Percentiles rank a stretch among this genome's conserved stretches.
These are phyloP conservation scores for Mola mola DNA, from an alignment of 2,113 vertebrate species.

Conservation along the genomic window DNA sequence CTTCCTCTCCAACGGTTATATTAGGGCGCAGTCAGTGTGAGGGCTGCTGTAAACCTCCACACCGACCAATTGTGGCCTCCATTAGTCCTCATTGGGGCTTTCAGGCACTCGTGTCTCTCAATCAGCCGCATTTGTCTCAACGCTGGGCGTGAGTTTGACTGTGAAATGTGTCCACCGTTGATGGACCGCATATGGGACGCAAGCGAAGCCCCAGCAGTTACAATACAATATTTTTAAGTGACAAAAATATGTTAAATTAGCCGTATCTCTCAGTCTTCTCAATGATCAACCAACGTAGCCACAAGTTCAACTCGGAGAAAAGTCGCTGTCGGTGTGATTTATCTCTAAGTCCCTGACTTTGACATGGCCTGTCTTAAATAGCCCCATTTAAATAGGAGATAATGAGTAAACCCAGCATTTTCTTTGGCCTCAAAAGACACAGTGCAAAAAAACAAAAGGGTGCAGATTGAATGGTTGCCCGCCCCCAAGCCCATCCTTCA, in stretches of 20 bases:
- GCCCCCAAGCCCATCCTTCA: slow-evolving; percentile 79
- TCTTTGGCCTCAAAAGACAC: slow-evolving; percentile 81
- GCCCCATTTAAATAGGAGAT: slow-evolving; percentile 72
- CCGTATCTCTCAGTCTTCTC: slow-evolving; percentile 8
- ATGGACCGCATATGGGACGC: slow-evolving; percentile 52
- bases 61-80: slow-evolving; percentile 60
- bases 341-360: slow-evolving; percentile 74
- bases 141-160: slow-evolving; percentile 69
- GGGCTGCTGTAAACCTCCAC: slow-evolving; percentile 69
- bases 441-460: slow-evolving; percentile 85
- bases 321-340: slow-evolving; percentile 66
- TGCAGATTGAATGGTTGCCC: slow-evolving; percentile 81
- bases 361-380: slow-evolving; percentile 81
- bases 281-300: slow-evolving; percentile 3
- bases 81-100: slow-evolving; percentile 57
- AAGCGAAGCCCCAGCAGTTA: background rate
- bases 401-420: slow-evolving; percentile 75
- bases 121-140: slow-evolving; percentile 72
- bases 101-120: slow-evolving; percentile 57
- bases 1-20: slow-evolving; percentile 80
- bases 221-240: background rate
- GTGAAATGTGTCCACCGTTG: slow-evolving; percentile 58
- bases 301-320: slow-evolving; percentile 71
- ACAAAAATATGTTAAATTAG: background rate
- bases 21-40: slow-evolving; percentile 58